phyloP scores from a whole-genome alignment of 1,140 invertebrate genomes.

The Belonocnema kinseyi region DNA sequence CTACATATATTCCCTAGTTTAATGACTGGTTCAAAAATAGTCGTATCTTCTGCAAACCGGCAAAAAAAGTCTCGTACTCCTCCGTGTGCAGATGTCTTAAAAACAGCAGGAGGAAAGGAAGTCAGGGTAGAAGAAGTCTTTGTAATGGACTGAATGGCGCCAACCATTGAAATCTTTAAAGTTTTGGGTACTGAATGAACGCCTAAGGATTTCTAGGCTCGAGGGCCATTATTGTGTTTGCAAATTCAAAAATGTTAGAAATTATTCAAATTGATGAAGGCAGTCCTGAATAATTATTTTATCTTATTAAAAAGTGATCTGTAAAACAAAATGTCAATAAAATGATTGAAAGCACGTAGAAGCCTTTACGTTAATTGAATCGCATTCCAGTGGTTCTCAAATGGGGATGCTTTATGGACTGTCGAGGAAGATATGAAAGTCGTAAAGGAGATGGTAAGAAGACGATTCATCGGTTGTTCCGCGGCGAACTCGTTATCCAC shows the following conservation, averaged over 20 bases:
- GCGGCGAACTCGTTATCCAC: slow-evolving; percentile 11
- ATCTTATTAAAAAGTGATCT: too few relatives aligned
- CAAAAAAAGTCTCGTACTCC: slow-evolving; percentile 50
- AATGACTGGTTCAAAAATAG: slow-evolving; percentile 39
- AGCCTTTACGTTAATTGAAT: neutral
- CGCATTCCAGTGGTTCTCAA: neutral
- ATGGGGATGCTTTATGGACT: slow-evolving; percentile 7
- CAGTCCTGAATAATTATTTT: too few relatives aligned
- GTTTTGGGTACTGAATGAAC: neutral
- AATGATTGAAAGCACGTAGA: too few relatives aligned
- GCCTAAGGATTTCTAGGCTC: neutral
- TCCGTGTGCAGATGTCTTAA: slow-evolving; percentile 51
- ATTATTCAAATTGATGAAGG: too few relatives aligned
- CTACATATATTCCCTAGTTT: slow-evolving; percentile 7
- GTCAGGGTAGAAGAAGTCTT: slow-evolving; percentile 14
- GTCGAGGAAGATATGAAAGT: slow-evolving; percentile 14
- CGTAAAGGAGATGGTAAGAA: slow-evolving; percentile 14
- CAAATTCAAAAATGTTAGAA: too few relatives aligned
- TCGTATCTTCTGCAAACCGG: slow-evolving; percentile 34
- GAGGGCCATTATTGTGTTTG: neutral
- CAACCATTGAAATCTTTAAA: neutral
- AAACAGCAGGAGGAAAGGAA: slow-evolving; percentile 35
- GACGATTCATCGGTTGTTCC: neutral
- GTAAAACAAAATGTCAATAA: too few relatives aligned
- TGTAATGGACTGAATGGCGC: slow-evolving; percentile 43